Evolutionary conservation across 2,797 vertebrate species (phyloP).

Genomic region (Hephaestus fuliginosus): DNA sequence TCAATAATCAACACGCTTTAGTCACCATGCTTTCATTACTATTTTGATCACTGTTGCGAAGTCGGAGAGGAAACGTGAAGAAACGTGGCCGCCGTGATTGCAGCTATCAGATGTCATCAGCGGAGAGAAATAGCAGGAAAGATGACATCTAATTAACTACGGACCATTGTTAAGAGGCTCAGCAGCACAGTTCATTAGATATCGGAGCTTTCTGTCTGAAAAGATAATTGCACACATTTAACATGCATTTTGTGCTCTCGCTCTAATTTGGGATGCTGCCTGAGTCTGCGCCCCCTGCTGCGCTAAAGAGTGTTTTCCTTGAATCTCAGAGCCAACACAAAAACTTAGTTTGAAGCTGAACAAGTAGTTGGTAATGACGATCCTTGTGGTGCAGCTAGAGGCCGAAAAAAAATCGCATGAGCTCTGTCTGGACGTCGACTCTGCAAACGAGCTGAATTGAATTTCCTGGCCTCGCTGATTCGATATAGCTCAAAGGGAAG

Average conservation of each 20-base stretch:
- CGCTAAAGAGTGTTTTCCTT: neutral
- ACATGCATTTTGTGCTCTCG: neutral
- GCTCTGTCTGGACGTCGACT: slow-evolving; percentile 7
- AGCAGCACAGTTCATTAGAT: neutral
- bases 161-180: neutral
- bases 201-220: neutral
- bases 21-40: slow-evolving; percentile 29
- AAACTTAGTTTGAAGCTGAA: neutral
- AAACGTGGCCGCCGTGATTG: slow-evolving; percentile 13
- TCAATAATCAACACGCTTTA: slow-evolving; percentile 12
- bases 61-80: slow-evolving; percentile 1
- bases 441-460: slow-evolving; percentile 49
- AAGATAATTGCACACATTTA: slow-evolving; percentile 12
- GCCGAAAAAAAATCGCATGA: neutral
- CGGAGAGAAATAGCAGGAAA: neutral
- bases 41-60: slow-evolving; percentile 44
- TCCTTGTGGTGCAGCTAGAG: neutral
- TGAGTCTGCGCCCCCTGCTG: neutral
- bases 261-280: neutral
- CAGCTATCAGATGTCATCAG: slow-evolving; percentile 34
- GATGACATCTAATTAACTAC: slow-evolving; percentile 12
- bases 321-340: neutral
- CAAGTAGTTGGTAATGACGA: neutral
- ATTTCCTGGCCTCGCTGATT: slow-evolving; percentile 62
- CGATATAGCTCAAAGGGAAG: slow-evolving; percentile 44